These are phyloP conservation scores for Lacanobia wlatinum DNA, from an alignment of 2,888 invertebrate species.

Conservation along the genomic window DNA sequence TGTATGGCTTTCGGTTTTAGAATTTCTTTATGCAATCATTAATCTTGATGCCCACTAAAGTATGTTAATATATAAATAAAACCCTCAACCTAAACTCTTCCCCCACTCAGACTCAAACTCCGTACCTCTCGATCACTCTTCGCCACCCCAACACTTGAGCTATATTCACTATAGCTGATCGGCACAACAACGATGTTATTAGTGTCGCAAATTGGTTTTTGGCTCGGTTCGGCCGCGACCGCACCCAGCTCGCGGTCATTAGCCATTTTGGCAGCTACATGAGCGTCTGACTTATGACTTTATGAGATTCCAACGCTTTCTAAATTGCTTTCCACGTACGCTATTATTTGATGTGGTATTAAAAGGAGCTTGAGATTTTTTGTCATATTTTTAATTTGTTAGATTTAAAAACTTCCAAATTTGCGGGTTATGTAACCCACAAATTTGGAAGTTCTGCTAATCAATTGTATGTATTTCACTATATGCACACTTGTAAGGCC, in stretches of 20 bases:
- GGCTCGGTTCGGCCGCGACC: conserved; percentile 85
- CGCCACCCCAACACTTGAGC: conserved; percentile 22
- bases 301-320: conserved; percentile 77
- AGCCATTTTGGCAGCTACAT: conserved; percentile 87
- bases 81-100: neutral
- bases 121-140: conserved; percentile 11
- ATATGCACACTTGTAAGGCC: too few species aligned
- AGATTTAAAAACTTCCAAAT: neutral
- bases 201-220: conserved; percentile 88
- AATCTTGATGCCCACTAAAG: too few species aligned
- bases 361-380: conserved; percentile 42
- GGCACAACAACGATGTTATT: conserved; percentile 82
- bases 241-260: conserved; percentile 86
- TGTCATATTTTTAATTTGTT: neutral
- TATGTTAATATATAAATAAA: too few species aligned
- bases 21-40: too few species aligned
- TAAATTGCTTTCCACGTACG: conserved; percentile 66
- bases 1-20: too few species aligned
- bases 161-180: conserved; percentile 57
- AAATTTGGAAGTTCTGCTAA: too few species aligned
- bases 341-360: conserved; percentile 60
- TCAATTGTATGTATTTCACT: too few species aligned
- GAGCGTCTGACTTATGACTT: conserved; percentile 80
- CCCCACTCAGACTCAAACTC: conserved; percentile 1
- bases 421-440: too few species aligned